Evolutionary conservation across 1,140 invertebrate genomes (phyloP).

Genomic region (Calephelis nemesis): DNA sequence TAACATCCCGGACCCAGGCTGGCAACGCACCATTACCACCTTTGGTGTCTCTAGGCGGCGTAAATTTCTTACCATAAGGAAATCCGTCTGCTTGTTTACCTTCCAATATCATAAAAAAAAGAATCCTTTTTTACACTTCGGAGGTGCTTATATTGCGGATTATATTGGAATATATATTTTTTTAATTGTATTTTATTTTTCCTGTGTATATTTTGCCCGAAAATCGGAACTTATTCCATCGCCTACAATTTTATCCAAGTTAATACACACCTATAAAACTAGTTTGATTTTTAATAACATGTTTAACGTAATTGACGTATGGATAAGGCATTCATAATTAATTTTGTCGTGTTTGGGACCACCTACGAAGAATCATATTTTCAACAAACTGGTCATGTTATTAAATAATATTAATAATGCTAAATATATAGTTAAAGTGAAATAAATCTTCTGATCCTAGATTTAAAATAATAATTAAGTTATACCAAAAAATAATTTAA

Average conservation of each 20-base stretch:
- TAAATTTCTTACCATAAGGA: too few relatives aligned
- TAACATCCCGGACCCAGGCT: too few relatives aligned
- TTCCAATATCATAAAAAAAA: too few relatives aligned
- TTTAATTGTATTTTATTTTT: not conserved
- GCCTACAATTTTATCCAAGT: not conserved
- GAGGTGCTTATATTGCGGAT: too few relatives aligned
- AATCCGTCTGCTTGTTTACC: too few relatives aligned
- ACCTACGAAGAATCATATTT: conserved; percentile 3
- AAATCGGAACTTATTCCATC: not conserved
- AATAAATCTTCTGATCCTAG: conserved; percentile 5
- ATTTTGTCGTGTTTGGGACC: conserved; percentile 1
- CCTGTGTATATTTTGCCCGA: not conserved
- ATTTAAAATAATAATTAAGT: not conserved
- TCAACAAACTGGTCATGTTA: conserved; percentile 1
- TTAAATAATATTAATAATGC: conserved; percentile 3
- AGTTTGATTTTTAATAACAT: conserved; percentile 10
- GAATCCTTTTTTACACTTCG: too few relatives aligned
- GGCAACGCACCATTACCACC: too few relatives aligned
- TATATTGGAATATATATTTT: too few relatives aligned
- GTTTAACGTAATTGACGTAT: conserved; percentile 9
- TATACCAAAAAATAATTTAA: too few relatives aligned
- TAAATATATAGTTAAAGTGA: not conserved
- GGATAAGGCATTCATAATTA: conserved; percentile 2
- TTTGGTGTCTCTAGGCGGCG: too few relatives aligned
- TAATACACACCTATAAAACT: not conserved